A percentile compares a stretch with the other conserved stretches of the same genome.
phyloP scores from a whole-genome alignment of 2,888 invertebrate genomes.

The Nephrocerus scutellatus region DNA sequence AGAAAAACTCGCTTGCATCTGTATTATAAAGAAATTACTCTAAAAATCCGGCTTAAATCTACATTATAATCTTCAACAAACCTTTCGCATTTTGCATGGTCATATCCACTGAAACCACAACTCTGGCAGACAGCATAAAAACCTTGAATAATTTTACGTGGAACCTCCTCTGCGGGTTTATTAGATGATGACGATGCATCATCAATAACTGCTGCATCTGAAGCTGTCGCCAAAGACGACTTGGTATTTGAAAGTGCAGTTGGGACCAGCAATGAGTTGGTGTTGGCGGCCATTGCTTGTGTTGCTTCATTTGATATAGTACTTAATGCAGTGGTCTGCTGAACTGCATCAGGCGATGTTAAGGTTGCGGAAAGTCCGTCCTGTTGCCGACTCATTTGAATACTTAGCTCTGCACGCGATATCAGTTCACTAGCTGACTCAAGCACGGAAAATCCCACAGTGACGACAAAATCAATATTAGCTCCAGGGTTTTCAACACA shows the following conservation, averaged over 20 bases:
- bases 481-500: slow-evolving; percentile 66
- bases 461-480: slow-evolving; percentile 73
- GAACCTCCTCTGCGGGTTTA: slow-evolving; percentile 49
- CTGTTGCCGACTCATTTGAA: slow-evolving; percentile 41
- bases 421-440: slow-evolving; percentile 45
- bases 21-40: neutral
- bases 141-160: slow-evolving; percentile 61
- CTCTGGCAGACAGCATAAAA: slow-evolving; percentile 70
- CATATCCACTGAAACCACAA: slow-evolving; percentile 72
- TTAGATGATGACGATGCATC: slow-evolving; percentile 9
- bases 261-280: slow-evolving; percentile 6
- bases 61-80: slow-evolving; percentile 20
- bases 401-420: slow-evolving; percentile 44
- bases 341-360: slow-evolving; percentile 15
- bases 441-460: slow-evolving; percentile 53
- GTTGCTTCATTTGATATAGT: slow-evolving; percentile 9
- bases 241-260: slow-evolving; percentile 1
- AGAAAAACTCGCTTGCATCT: slow-evolving; percentile 65
- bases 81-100: slow-evolving; percentile 73
- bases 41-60: slow-evolving; percentile 14
- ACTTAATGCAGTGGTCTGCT: slow-evolving; percentile 6
- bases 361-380: slow-evolving; percentile 27
- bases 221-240: slow-evolving; percentile 13
- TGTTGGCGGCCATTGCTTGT: slow-evolving; percentile 11
- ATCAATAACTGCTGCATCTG: slow-evolving; percentile 10